Evolutionary conservation across 2,113 vertebrate species (phyloP), one percentile per base, ranked within the genome.

Genomic region (Dendropsophus ebraccatus): DNA sequence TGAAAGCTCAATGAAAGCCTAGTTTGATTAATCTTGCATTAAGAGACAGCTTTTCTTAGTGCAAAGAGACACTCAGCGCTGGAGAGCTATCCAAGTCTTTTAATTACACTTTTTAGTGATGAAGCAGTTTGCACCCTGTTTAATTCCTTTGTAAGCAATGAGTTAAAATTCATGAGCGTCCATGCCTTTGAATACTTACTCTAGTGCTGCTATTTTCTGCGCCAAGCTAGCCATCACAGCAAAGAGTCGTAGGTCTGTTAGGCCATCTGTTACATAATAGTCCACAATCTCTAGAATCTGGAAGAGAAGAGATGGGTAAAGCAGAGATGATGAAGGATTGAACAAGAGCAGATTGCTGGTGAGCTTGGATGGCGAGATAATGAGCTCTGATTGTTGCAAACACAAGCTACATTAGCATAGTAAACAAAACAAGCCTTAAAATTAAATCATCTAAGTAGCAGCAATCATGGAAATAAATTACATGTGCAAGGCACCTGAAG

Each of bases 211-310:
- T 90, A 98, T 96, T 94, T 97, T 97, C 93, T 94, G 93, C 50
- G 93, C 96, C 94, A 98, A 96, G 91, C 97, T 96, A 88, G 96
- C 95, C 88, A 97, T 94, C 90, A 95, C 96, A 0, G 95, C 96
- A 87, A 96, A 98, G 91, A 99, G 96, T 92, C 94, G 92, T 91
- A 97, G 94, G 94, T 97, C 97, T 93, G 96, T 96, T 84, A 94
- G 96, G 88, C 97, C 97, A 94, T 98, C 97, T 93, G 96, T 96
- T 94, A 98, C 96, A 90, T 94, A 95, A 94, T 96, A 96, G 94
- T 94, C 96, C 93, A 96, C 95, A 95, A 97, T 95, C 95, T 97
- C 94, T 90, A 96, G 92, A 94, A 99, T 97, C 97, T 97, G 89
- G 90, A 91, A 89, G 90, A 92, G 85, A 88, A 80, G 89, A 91